Evolutionary conservation across 2,113 vertebrate species (phyloP).

Genomic region (Herpetotheres cachinnans): DNA sequence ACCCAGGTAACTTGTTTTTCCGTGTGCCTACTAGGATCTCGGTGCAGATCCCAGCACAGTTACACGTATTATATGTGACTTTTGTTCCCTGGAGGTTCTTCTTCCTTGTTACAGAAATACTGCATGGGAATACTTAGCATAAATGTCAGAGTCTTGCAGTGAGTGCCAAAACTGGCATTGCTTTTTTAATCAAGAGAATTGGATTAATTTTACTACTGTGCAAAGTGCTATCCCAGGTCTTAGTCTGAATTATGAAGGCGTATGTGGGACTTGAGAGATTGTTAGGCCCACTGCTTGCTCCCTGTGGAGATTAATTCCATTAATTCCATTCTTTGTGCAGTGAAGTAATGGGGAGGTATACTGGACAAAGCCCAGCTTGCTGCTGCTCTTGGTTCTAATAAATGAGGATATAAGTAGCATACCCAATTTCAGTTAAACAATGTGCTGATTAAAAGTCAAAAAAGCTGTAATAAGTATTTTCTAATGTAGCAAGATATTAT

Average conservation of each 20-base stretch:
- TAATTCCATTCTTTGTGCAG: not conserved
- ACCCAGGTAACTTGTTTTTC: not conserved
- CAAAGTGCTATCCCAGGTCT: not conserved
- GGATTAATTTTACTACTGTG: not conserved
- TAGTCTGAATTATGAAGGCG: not conserved
- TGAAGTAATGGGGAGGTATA: not conserved
- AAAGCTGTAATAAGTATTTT: not conserved
- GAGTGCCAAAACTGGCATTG: not conserved
- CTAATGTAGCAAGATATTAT: not conserved
- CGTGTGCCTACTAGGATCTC: not conserved
- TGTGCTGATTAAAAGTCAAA: not conserved
- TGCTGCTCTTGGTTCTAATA: not conserved
- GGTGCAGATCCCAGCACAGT: not conserved
- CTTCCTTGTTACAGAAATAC: not conserved
- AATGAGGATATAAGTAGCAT: not conserved
- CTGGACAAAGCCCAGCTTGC: not conserved
- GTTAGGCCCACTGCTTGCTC: not conserved
- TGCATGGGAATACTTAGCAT: not conserved
- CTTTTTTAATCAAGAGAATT: not conserved
- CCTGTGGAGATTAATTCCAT: not conserved
- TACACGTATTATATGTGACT: not conserved
- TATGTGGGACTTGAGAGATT: not conserved
- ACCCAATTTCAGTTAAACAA: not conserved
- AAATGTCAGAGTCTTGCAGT: not conserved
- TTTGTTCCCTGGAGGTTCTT: not conserved